Conservation (phyloP, 2,113 vertebrate species). For the Lampris megalopsis region DNA sequence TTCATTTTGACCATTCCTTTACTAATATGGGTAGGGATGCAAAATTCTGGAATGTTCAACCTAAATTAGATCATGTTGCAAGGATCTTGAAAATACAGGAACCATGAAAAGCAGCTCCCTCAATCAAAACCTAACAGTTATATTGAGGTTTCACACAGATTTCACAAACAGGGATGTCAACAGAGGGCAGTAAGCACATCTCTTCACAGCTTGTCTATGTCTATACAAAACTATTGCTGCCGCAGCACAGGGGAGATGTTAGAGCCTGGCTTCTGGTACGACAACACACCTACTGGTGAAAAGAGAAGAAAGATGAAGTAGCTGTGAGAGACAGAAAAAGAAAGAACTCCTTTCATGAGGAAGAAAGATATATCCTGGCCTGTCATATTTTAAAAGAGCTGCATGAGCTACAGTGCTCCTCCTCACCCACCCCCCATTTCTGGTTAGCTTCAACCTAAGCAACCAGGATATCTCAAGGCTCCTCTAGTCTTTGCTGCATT, state of each 20-base stretch:
- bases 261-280: slow-evolving; percentile 7
- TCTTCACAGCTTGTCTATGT: slow-evolving; percentile 47
- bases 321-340: neutral
- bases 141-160: neutral
- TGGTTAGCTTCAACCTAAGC: slow-evolving; percentile 26
- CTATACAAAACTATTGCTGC: slow-evolving; percentile 25
- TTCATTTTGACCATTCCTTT: neutral
- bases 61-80: neutral
- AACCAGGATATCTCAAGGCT: slow-evolving; percentile 27
- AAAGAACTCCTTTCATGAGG: neutral
- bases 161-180: slow-evolving; percentile 7
- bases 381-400: slow-evolving; percentile 12
- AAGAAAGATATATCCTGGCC: slow-evolving; percentile 2
- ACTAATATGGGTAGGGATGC: neutral
- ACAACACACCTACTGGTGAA: slow-evolving; percentile 17
- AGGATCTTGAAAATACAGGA: neutral
- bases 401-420: slow-evolving; percentile 24
- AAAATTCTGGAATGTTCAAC: neutral
- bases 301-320: neutral
- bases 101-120: no score
- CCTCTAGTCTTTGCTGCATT: slow-evolving; percentile 31
- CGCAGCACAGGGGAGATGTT: slow-evolving; percentile 22
- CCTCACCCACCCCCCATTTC: slow-evolving; percentile 9
- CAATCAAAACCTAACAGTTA: neutral
- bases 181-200: slow-evolving; percentile 19